These are phyloP conservation scores for Hesperia comma DNA, from an alignment of 2,888 invertebrate genomes.

Conservation along the genomic window DNA sequence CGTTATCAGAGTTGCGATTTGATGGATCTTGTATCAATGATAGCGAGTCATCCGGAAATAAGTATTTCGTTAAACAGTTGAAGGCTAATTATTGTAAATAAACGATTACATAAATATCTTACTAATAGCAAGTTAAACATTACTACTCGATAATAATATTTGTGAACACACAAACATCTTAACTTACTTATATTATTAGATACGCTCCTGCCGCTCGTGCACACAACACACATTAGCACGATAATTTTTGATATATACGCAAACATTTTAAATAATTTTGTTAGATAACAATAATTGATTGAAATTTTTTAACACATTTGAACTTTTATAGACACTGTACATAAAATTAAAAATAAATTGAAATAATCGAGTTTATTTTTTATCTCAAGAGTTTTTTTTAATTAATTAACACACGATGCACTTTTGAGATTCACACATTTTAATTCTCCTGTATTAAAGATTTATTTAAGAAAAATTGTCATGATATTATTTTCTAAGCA, in stretches of 20 bases:
- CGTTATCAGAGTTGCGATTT: too few species aligned
- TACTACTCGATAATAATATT: constrained; percentile 8
- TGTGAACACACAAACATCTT: not conserved
- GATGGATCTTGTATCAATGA: too few species aligned
- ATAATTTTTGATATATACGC: constrained; percentile 28
- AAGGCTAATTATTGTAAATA: too few species aligned
- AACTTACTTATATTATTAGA: constrained; percentile 37
- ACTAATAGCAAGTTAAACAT: not conserved
- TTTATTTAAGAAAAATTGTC: too few species aligned
- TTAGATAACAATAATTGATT: not conserved
- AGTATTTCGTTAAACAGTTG: too few species aligned
- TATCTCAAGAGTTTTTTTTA: not conserved
- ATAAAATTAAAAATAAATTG: not conserved
- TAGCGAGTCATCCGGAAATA: too few species aligned
- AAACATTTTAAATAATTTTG: constrained; percentile 35
- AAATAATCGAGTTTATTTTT: not conserved
- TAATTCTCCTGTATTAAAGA: too few species aligned
- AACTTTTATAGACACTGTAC: not conserved
- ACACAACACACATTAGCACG: constrained; percentile 39
- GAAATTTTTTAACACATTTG: not conserved
- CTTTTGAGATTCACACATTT: not conserved
- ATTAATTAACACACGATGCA: not conserved
- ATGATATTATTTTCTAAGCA: too few species aligned
- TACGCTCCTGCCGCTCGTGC: constrained; percentile 39
- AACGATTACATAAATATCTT: too few species aligned